Evolutionary conservation across 2,797 vertebrate species (phyloP).

Genomic region (Girardinus metallicus): DNA sequence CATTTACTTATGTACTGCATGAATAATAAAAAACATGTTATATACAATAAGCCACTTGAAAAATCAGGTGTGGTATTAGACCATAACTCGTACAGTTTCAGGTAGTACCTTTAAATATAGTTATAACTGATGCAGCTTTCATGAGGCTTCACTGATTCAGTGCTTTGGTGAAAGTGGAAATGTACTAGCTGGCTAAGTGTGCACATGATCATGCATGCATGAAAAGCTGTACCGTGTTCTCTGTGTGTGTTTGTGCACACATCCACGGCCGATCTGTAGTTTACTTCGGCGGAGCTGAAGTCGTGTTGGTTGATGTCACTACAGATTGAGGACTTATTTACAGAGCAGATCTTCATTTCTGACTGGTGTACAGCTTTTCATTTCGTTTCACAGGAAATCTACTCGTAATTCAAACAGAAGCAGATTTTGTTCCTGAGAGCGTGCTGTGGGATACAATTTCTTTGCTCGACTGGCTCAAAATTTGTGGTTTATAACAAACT

Average conservation of each 20-base stretch:
- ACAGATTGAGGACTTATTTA: conserved; percentile 55
- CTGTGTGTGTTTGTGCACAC: conserved; percentile 41
- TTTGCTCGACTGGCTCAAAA: conserved; percentile 44
- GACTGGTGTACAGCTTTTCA: not conserved
- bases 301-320: conserved; percentile 21
- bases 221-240: conserved; percentile 14
- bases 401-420: conserved; percentile 49
- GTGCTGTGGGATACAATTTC: not conserved
- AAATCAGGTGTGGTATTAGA: not conserved
- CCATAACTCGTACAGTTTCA: not conserved
- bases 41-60: not conserved
- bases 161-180: conserved; percentile 46
- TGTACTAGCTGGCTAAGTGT: conserved; percentile 34
- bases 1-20: not conserved
- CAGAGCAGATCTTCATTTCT: conserved; percentile 41
- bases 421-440: conserved; percentile 35
- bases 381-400: conserved; percentile 60
- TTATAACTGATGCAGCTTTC: not conserved
- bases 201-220: conserved; percentile 15
- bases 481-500: conserved; percentile 2
- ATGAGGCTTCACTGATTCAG: not conserved
- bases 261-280: conserved; percentile 36
- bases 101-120: not conserved
- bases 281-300: conserved; percentile 60
- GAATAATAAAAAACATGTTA: not conserved